Evolutionary conservation across 2,888 invertebrate species (phyloP).

Genomic region (Abrostola tripartita): DNA sequence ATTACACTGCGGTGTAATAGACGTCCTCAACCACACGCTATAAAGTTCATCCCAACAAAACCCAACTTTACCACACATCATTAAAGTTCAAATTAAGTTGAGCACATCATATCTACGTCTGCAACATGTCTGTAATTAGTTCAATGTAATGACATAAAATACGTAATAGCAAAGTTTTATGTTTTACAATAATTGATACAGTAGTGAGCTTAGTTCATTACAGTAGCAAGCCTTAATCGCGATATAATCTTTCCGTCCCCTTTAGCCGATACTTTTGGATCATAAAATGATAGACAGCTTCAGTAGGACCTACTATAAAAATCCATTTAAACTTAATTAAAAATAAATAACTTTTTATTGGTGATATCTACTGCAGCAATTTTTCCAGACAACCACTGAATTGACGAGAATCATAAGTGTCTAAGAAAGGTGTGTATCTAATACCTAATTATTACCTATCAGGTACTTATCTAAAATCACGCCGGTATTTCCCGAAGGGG

Average conservation of each 20-base stretch:
- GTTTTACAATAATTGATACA: slow-evolving; percentile 37
- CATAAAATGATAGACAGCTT: too few relatives aligned
- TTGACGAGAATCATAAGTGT: too few relatives aligned
- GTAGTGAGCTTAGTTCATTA: slow-evolving; percentile 3
- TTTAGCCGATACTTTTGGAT: not conserved
- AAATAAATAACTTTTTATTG: too few relatives aligned
- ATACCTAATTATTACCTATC: too few relatives aligned
- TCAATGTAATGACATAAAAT: slow-evolving; percentile 57
- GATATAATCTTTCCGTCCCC: not conserved
- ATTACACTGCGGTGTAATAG: slow-evolving; percentile 45
- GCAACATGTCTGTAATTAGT: slow-evolving; percentile 53
- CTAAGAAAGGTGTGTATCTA: too few relatives aligned
- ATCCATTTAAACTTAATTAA: too few relatives aligned
- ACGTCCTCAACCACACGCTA: not conserved
- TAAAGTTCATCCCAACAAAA: slow-evolving; percentile 9
- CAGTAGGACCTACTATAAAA: too few relatives aligned
- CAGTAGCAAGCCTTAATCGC: slow-evolving; percentile 2
- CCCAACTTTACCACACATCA: not conserved
- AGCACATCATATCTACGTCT: not conserved
- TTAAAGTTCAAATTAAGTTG: slow-evolving; percentile 16
- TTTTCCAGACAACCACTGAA: too few relatives aligned
- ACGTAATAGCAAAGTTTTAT: slow-evolving; percentile 47
- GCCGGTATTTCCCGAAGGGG: too few relatives aligned
- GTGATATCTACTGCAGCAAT: too few relatives aligned
- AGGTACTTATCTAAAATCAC: too few relatives aligned